Base-by-base conservation (phyloP, 1,140 invertebrate species). In the Lerema accius region DNA sequence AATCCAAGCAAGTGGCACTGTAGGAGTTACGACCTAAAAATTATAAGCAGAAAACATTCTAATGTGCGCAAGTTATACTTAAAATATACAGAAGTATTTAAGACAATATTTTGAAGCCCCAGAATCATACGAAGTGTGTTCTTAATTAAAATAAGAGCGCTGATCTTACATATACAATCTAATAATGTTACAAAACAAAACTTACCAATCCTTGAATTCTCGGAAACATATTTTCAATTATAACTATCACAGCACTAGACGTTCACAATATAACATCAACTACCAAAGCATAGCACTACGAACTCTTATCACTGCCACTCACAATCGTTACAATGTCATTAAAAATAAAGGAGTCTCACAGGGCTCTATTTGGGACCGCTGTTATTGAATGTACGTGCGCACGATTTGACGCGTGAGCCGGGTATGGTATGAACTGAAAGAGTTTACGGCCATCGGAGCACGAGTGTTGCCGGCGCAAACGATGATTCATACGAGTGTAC, bases 161-260 rank as follows among this genome's bases (percentile, higher is more conserved):
- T 50, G 23, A 46, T n/a, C 0, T 49, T 0, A 15, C 5, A 23
- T 48, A 19, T 35, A 32, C 10, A 46, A 32, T 19, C 46, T 59
- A 23, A 35, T 37, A 37, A 46, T n/a, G 7, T 48, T 48, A 19
- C 32, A 14, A 48, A 59, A 56, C 14, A 4, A 43, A 65, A 80
- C 83, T 82, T 39, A 88, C 83, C 83, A 88, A 66, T 70, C 82
- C 83, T 73, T 88, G 83, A 63, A 86, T 82, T 78, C 81, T 81
- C 14, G 85, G 85, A 76, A 88, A 88, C 85, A 88, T 88, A 48
- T 65, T 84, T 39, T 56, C 42, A 46, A 51, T n/a, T 26, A 49
- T 19, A 26, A 64, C 35, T 56, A 48, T 60, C 61, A 70, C 62
- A 55, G 17, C 49, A 80, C 53, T 68, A 37, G 19, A 78, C 5